Conservation (phyloP, 2,888 invertebrate genomes). For the Oxystoma pomonae region DNA sequence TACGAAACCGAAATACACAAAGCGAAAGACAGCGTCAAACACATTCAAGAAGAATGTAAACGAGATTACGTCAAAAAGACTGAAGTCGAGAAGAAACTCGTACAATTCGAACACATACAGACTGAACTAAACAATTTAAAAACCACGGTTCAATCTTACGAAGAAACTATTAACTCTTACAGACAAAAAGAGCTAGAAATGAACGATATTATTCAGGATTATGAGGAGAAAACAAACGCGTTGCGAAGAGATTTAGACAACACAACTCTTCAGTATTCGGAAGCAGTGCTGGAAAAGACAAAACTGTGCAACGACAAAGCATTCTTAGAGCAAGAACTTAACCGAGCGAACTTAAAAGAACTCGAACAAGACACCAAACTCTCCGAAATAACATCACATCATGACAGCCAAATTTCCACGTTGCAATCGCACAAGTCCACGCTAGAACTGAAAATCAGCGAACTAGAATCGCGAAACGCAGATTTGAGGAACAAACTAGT, state of each 20-base stretch:
- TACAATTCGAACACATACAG: constrained; percentile 48
- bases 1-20: constrained; percentile 33
- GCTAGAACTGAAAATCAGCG: constrained; percentile 46
- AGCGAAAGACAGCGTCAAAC: constrained; percentile 25
- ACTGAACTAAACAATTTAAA: constrained; percentile 48
- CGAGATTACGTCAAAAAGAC: constrained; percentile 55
- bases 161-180: constrained; percentile 43
- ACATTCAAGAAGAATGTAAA: constrained; percentile 50
- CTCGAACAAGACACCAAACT: constrained; percentile 45
- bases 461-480: constrained; percentile 45
- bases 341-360: constrained; percentile 54
- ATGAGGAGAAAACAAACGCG: constrained; percentile 52
- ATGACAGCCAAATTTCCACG: constrained; percentile 37
- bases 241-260: constrained; percentile 66
- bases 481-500: constrained; percentile 43
- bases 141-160: constrained; percentile 45
- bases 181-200: constrained; percentile 35
- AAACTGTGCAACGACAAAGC: constrained; percentile 68
- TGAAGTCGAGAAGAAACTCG: constrained; percentile 52
- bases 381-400: constrained; percentile 37
- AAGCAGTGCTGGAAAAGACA: constrained; percentile 68
- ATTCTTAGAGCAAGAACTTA: constrained; percentile 60
- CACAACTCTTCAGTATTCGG: constrained; percentile 68
- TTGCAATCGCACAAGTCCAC: constrained; percentile 48
- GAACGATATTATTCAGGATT: constrained; percentile 38